These are phyloP conservation scores for Drosophila subsilvestris DNA, from an alignment of 2,888 invertebrate genomes.

Conservation along the genomic window DNA sequence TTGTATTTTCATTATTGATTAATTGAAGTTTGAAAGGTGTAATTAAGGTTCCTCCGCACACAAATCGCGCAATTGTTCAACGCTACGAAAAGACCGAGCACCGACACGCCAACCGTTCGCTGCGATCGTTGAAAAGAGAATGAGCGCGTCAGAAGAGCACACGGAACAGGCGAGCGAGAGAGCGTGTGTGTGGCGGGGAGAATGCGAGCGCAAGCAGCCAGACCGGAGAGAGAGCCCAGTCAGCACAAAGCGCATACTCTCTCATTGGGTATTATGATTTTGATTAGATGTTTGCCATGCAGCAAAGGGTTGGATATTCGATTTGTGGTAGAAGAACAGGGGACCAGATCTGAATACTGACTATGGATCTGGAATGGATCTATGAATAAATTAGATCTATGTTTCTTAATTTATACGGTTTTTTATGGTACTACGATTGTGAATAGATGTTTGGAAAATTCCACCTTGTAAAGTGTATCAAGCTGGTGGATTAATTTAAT, in stretches of 20 bases:
- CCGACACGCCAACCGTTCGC: slow-evolving; percentile 62
- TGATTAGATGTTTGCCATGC: neutral
- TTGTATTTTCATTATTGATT: slow-evolving; percentile 56
- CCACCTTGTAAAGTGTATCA: neutral
- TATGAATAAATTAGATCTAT: too few species aligned
- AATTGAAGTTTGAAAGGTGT: slow-evolving; percentile 72
- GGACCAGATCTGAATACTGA: too few species aligned
- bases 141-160: slow-evolving; percentile 49
- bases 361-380: too few species aligned
- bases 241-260: neutral
- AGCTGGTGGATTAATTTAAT: too few species aligned
- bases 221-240: slow-evolving; percentile 20
- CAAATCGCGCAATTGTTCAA: slow-evolving; percentile 57
- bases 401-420: too few species aligned
- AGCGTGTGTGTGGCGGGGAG: slow-evolving; percentile 14
- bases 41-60: slow-evolving; percentile 46
- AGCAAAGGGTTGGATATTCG: neutral
- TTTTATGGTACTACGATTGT: too few species aligned
- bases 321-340: too few species aligned
- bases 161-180: slow-evolving; percentile 12
- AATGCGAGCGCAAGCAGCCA: neutral
- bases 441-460: too few species aligned
- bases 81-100: slow-evolving; percentile 3
- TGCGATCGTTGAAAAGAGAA: slow-evolving; percentile 79
- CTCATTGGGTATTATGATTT: neutral